Evolutionary conservation across 2,797 vertebrate species (phyloP).

Genomic region (Rhabdomys pumilio): DNA sequence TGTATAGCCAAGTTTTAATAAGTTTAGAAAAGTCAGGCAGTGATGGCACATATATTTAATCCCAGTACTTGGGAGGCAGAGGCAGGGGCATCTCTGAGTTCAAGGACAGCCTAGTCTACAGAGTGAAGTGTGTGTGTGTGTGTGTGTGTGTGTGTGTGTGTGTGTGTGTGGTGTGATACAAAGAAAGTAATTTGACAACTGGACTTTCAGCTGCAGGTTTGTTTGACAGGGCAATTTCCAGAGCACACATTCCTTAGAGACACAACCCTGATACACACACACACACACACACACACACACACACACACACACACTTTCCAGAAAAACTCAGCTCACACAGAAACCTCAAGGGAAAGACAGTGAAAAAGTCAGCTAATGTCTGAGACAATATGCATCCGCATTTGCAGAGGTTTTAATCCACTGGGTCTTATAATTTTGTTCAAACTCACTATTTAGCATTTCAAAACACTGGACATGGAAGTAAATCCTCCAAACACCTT

Average conservation of each 20-base stretch:
- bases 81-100: not conserved
- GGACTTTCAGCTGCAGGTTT: not conserved
- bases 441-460: not conserved
- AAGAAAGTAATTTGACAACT: not conserved
- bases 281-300: too few species aligned
- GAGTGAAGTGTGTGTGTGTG: not conserved
- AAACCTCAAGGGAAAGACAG: not conserved
- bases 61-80: not conserved
- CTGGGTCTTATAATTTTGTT: not conserved
- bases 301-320: not conserved
- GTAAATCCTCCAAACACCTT: not conserved
- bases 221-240: not conserved
- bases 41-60: not conserved
- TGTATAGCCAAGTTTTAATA: not conserved
- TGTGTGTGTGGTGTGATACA: not conserved
- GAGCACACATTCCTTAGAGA: not conserved
- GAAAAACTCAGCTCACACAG: slow-evolving; percentile 26
- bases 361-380: not conserved
- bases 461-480: not conserved
- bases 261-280: not conserved
- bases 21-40: not conserved
- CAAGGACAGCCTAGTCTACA: not conserved
- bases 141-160: not conserved
- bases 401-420: not conserved
- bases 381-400: not conserved